Conservation (phyloP, 2,888 invertebrate species). For the Caenorhabditis uteleia region DNA sequence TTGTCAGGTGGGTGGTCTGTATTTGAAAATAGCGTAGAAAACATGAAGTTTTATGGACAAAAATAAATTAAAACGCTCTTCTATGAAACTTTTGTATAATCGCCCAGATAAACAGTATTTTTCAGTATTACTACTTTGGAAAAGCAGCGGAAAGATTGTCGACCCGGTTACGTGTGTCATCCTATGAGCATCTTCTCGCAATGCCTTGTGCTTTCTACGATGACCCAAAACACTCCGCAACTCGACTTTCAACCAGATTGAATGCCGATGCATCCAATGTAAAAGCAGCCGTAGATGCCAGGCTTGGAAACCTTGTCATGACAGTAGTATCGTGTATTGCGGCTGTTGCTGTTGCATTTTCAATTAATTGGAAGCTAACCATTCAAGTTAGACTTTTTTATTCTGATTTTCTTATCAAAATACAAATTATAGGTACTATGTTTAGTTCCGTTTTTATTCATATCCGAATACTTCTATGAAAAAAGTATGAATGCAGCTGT, state of each 20-base stretch:
- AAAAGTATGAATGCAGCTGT: conserved; percentile 6
- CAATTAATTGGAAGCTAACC: conserved; percentile 29
- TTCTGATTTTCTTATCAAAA: no score
- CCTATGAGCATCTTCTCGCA: conserved; percentile 68
- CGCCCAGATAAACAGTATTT: no score
- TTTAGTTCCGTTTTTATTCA: conserved; percentile 17
- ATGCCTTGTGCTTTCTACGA: conserved; percentile 72
- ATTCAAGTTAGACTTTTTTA: conserved; percentile 5
- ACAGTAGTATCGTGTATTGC: conserved; percentile 5
- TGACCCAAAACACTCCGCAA: conserved; percentile 69
- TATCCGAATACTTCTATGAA: conserved; percentile 26
- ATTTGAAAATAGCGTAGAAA: no score
- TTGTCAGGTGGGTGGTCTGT: no score
- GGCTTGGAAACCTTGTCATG: conserved; percentile 23
- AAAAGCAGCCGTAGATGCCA: conserved; percentile 56
- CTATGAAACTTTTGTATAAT: no score
- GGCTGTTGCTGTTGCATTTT: conserved; percentile 6
- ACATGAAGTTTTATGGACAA: no score
- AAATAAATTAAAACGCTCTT: no score
- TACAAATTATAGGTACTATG: conserved; percentile 13
- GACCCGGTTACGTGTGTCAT: conserved; percentile 68
- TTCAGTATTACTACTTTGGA: conserved; percentile 66
- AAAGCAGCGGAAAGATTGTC: conserved; percentile 68
- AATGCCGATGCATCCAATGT: conserved; percentile 72
- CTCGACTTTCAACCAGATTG: conserved; percentile 70